These are phyloP conservation scores for Eriocheir sinensis DNA, from an alignment of 1,140 invertebrate genomes.

Conservation along the genomic window DNA sequence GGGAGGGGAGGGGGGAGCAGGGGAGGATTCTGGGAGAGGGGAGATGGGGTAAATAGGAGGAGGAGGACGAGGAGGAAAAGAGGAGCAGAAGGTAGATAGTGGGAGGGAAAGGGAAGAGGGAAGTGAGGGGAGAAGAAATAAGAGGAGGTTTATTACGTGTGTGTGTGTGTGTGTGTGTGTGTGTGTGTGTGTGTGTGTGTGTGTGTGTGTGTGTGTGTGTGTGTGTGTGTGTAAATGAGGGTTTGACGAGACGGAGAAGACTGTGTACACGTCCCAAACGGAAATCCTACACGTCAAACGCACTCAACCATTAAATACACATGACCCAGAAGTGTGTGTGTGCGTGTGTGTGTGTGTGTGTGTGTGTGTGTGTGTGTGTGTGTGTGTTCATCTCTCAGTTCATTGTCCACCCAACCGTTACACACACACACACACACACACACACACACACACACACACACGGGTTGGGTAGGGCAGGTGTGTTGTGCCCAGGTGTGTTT, in stretches of 20 bases:
- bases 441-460: slow-evolving; percentile 7
- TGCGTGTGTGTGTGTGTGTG: too few relatives aligned
- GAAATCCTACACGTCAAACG: background rate
- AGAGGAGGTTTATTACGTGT: too few relatives aligned
- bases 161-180: too few relatives aligned
- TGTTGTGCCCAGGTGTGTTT: slow-evolving; percentile 6
- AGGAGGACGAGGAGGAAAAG: too few relatives aligned
- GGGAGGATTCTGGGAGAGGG: background rate
- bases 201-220: too few relatives aligned
- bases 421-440: slow-evolving; percentile 3
- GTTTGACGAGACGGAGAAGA: background rate
- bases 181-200: too few relatives aligned
- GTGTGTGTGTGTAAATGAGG: too few relatives aligned
- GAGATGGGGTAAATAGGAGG: background rate
- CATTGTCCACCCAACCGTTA: background rate
- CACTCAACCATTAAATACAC: background rate
- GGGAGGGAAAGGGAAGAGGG: background rate
- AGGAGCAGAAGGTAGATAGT: background rate
- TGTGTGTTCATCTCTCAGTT: slow-evolving; percentile 8
- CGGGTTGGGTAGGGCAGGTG: background rate
- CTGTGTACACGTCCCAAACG: background rate
- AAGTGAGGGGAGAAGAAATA: background rate
- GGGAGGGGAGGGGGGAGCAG: too few relatives aligned
- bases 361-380: too few relatives aligned
- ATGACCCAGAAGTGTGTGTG: too few relatives aligned